Conservation (phyloP, 2,797 vertebrate genomes). For the Crenuchus spilurus region DNA sequence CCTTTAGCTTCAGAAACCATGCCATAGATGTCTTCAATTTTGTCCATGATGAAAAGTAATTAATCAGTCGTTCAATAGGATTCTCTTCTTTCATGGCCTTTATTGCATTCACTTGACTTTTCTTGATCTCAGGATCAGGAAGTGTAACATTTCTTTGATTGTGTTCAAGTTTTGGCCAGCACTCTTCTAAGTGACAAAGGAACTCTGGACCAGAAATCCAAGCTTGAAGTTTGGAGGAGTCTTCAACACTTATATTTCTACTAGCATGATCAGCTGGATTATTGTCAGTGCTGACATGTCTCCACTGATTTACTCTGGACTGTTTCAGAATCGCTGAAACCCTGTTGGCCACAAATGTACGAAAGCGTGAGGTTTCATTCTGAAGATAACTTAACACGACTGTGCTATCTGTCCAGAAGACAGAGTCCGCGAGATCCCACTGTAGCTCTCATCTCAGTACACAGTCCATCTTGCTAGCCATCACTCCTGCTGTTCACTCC, state of each 20-base stretch:
- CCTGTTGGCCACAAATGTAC: background rate
- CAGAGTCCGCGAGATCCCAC: background rate
- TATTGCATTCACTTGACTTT: background rate
- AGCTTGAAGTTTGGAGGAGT: background rate
- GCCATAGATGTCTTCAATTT: background rate
- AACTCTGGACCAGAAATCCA: slow-evolving; percentile 4
- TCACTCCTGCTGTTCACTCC: background rate
- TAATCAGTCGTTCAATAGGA: background rate
- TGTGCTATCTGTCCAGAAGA: no score
- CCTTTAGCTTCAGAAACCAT: background rate
- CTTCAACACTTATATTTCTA: slow-evolving; percentile 1
- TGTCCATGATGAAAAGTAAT: background rate
- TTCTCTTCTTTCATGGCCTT: background rate
- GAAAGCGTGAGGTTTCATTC: background rate
- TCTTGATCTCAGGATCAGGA: slow-evolving; percentile 26
- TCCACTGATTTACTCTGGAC: background rate
- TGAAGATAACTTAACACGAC: background rate
- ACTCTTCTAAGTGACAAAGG: background rate
- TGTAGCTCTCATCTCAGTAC: background rate
- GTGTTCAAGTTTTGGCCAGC: background rate
- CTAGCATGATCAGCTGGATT: slow-evolving; percentile 10
- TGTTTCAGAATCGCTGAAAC: background rate
- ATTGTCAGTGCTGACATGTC: background rate
- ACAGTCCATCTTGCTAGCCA: slow-evolving; percentile 3
- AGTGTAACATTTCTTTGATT: background rate